phyloP scores from a whole-genome alignment of 2,888 invertebrate species.

The Lypha dubia region DNA sequence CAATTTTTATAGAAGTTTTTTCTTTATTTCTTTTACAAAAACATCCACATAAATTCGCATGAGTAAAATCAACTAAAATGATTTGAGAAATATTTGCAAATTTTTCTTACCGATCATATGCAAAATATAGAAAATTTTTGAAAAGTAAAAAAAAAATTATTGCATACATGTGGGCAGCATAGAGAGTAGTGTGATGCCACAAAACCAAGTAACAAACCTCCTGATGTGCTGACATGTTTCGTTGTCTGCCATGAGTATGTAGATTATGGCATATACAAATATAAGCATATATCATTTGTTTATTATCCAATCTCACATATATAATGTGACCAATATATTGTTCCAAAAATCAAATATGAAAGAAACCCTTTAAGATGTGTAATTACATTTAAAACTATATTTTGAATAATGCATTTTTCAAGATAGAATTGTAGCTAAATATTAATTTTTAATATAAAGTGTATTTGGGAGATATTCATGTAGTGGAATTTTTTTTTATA shows the following conservation, averaged over 20 bases:
- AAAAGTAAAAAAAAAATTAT: constrained; percentile 60
- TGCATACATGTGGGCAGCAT: constrained; percentile 69
- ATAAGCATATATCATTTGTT: constrained; percentile 43
- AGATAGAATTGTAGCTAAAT: no score
- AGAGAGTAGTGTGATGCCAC: constrained; percentile 42
- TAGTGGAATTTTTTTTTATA: no score
- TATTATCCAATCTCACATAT: no score
- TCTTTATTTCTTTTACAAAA: constrained; percentile 32
- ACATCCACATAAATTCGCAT: neutral
- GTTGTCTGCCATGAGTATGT: constrained; percentile 45
- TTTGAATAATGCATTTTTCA: no score
- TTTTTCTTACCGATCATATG: constrained; percentile 55
- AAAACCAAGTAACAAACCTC: constrained; percentile 64
- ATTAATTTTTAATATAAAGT: no score
- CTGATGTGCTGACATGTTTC: constrained; percentile 69
- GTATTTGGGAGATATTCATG: no score
- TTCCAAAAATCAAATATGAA: neutral
- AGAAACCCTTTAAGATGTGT: no score
- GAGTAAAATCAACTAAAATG: constrained; percentile 5
- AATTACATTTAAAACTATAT: no score
- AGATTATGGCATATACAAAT: constrained; percentile 8
- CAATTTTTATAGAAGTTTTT: constrained; percentile 64
- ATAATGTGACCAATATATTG: constrained; percentile 14
- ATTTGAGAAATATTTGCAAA: constrained; percentile 10
- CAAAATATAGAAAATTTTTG: constrained; percentile 57